Conservation (phyloP, 2,797 vertebrate species). For the Moxostoma hubbsi region DNA sequence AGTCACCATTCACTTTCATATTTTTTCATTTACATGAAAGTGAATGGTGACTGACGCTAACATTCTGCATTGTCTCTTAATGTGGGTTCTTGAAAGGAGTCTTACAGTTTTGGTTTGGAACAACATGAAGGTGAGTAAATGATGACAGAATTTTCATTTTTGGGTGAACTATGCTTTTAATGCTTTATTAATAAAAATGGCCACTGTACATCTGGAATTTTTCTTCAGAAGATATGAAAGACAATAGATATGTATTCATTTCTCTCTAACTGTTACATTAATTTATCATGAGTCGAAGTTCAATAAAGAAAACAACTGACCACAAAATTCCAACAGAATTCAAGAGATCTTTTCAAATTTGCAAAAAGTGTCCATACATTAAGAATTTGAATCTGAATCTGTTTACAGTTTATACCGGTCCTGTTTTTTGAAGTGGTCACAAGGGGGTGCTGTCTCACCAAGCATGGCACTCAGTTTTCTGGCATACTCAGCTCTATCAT, state of each 20-base stretch:
- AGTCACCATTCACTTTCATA: no score
- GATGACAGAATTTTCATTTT: no score
- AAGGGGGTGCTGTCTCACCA: slow-evolving; percentile 56
- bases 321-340: neutral
- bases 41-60: no score
- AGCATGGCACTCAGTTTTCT: slow-evolving; percentile 17
- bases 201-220: neutral
- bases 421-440: slow-evolving; percentile 34
- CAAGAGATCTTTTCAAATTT: neutral
- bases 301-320: slow-evolving; percentile 10
- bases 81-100: no score
- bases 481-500: slow-evolving; percentile 51
- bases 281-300: neutral
- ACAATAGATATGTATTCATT: neutral
- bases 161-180: no score
- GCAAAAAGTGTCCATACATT: neutral
- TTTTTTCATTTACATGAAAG: no score
- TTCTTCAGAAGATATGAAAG: neutral
- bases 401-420: slow-evolving; percentile 3
- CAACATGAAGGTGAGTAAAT: no score
- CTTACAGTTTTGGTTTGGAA: no score
- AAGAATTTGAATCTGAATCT: neutral
- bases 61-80: no score
- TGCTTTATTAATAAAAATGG: no score
- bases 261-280: neutral